Percentiles rank a stretch among this genome's conserved stretches.
Evolutionary conservation across 2,888 invertebrate species (phyloP).

Genomic region (Odontothrips loti): DNA sequence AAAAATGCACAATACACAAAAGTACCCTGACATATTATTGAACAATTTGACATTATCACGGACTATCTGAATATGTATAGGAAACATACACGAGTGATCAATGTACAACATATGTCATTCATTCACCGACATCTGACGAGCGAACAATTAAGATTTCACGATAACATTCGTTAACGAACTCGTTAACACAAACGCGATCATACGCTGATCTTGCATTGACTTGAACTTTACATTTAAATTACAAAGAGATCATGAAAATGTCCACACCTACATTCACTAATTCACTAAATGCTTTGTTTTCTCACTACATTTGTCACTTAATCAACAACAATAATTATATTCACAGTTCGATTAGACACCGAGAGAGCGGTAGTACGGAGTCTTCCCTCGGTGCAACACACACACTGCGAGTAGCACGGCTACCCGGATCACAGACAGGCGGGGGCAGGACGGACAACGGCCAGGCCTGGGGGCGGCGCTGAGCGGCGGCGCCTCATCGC

Average conservation of each 20-base stretch:
- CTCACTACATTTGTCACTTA: conserved; percentile 18
- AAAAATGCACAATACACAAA: conserved; percentile 4
- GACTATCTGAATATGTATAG: background rate
- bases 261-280: background rate
- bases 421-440: conserved; percentile 8
- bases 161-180: no score
- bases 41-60: background rate
- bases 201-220: background rate
- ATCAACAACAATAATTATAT: background rate
- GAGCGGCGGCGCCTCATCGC: conserved; percentile 28
- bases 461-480: conserved; percentile 25
- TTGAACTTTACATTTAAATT: background rate
- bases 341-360: background rate
- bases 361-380: background rate
- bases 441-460: background rate
- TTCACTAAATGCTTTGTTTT: background rate
- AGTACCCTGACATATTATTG: conserved; percentile 15
- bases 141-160: no score
- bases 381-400: background rate
- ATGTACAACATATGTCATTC: background rate
- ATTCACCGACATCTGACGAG: background rate
- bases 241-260: conserved; percentile 3
- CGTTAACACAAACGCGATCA: no score
- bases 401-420: background rate
- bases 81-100: background rate